These are phyloP conservation scores for Sesamia inferens DNA, from an alignment of 2,888 invertebrate genomes.

Conservation along the genomic window DNA sequence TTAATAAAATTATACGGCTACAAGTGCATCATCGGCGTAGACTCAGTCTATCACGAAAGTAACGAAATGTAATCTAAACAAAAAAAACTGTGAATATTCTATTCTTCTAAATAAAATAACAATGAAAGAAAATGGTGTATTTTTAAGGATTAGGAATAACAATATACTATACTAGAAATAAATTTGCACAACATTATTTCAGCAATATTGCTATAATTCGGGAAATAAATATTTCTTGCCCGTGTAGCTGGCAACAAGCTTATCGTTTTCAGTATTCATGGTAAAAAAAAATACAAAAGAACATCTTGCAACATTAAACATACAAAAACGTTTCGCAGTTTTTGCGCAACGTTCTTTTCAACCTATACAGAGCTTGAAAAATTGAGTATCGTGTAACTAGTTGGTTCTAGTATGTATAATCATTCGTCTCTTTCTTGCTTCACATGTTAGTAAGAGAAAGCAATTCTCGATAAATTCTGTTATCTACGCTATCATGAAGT, in stretches of 20 bases:
- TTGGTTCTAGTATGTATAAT: slow-evolving; percentile 3
- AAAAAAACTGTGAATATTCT: not conserved
- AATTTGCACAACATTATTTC: not conserved
- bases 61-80: too few relatives aligned
- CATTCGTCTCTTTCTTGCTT: not conserved
- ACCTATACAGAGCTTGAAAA: not conserved
- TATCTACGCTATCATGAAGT: not conserved
- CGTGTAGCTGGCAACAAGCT: not conserved
- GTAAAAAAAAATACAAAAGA: not conserved
- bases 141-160: not conserved
- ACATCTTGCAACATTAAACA: not conserved
- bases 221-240: not conserved
- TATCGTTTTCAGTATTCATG: not conserved
- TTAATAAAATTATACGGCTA: too few relatives aligned
- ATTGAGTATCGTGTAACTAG: not conserved
- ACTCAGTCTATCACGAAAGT: too few relatives aligned
- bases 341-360: not conserved
- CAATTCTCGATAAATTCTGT: not conserved
- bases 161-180: not conserved
- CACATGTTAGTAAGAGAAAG: not conserved
- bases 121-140: too few relatives aligned
- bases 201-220: not conserved
- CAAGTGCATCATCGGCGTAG: not conserved
- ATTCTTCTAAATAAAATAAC: not conserved
- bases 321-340: too few relatives aligned